A percentile compares a stretch with the other conserved stretches of the same genome.
Evolutionary conservation across 2,797 vertebrate genomes (phyloP).

Genomic region (Neosilurus mollespiculum): DNA sequence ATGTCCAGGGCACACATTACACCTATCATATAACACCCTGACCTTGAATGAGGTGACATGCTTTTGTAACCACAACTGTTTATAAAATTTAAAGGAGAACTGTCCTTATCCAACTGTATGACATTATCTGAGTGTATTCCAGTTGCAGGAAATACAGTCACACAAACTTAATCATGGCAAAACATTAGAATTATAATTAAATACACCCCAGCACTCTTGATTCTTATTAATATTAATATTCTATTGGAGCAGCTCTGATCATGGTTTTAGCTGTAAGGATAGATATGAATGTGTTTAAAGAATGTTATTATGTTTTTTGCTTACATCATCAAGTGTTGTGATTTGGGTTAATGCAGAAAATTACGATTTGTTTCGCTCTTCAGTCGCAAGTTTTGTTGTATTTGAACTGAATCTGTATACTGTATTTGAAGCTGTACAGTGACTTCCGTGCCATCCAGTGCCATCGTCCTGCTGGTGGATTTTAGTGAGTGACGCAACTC

Average conservation of each 20-base stretch:
- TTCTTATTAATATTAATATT: background rate
- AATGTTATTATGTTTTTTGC: background rate
- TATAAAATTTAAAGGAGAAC: background rate
- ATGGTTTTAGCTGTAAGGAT: background rate
- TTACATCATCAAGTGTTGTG: background rate
- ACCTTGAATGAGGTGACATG: background rate
- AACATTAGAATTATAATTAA: background rate
- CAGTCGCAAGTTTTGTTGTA: too few species aligned
- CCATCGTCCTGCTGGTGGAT: too few species aligned
- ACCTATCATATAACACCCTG: slow-evolving; percentile 3
- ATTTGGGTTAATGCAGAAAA: background rate
- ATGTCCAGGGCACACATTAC: background rate
- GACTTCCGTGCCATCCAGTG: background rate
- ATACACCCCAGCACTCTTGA: background rate
- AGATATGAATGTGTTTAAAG: too few species aligned
- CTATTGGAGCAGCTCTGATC: background rate
- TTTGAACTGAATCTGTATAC: too few species aligned
- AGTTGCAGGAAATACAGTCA: background rate
- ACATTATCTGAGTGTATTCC: background rate
- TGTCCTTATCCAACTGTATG: background rate
- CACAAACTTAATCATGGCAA: background rate
- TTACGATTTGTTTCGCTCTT: background rate
- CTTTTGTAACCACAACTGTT: background rate
- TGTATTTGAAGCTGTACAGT: background rate
- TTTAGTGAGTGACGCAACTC: too few species aligned